phyloP scores from a whole-genome alignment of 2,797 vertebrate species.

The Acanthurus tractus region DNA sequence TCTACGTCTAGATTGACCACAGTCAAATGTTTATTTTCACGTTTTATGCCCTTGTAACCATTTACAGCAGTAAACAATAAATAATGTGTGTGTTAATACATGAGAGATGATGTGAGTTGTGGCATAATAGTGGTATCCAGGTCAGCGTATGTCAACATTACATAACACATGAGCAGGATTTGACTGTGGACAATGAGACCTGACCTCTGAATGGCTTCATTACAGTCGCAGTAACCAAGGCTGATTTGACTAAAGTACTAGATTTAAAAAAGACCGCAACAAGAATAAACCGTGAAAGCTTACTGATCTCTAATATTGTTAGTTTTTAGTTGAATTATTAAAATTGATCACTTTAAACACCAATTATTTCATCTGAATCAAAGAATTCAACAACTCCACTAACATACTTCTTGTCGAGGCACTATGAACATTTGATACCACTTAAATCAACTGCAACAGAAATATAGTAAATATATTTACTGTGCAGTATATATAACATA shows the following conservation, averaged over 20 bases:
- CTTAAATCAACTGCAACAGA: background rate
- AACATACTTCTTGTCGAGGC: background rate
- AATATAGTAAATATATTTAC: background rate
- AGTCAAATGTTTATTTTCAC: background rate
- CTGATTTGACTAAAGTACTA: no score
- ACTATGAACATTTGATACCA: background rate
- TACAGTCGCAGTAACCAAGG: conserved; percentile 2
- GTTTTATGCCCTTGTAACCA: background rate
- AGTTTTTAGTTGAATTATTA: background rate
- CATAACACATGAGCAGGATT: conserved; percentile 48
- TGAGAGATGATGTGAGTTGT: conserved; percentile 21
- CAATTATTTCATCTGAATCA: background rate
- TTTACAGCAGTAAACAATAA: conserved; percentile 1
- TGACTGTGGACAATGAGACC: conserved; percentile 40
- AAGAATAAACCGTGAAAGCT: background rate
- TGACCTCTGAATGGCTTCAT: conserved; percentile 49
- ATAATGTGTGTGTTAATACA: background rate
- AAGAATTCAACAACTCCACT: background rate
- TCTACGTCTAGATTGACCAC: background rate
- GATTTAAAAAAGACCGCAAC: background rate
- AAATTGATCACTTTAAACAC: background rate
- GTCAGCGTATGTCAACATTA: conserved; percentile 50
- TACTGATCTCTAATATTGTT: conserved; percentile 2
- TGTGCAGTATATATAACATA: background rate
- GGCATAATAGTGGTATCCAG: conserved; percentile 35